Conservation (phyloP, 2,888 invertebrate genomes). For the Parnassius apollo region DNA sequence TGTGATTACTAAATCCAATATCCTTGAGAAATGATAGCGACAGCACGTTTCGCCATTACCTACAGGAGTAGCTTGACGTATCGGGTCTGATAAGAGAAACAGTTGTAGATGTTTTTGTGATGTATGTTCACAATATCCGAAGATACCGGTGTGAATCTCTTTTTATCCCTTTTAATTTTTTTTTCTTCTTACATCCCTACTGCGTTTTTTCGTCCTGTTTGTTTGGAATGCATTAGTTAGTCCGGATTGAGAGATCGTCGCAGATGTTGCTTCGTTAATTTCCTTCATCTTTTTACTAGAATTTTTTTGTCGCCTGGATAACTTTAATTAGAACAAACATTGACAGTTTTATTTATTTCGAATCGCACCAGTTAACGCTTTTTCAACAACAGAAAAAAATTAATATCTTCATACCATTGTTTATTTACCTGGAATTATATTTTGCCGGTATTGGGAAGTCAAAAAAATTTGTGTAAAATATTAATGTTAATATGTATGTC, state of each 20-base stretch:
- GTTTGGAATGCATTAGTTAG: constrained; percentile 52
- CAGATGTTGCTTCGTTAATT: constrained; percentile 67
- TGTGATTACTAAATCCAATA: constrained; percentile 64
- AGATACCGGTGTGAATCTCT: constrained; percentile 50
- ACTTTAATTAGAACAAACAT: not conserved
- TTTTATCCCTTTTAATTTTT: constrained; percentile 39
- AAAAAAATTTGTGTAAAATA: too few species aligned
- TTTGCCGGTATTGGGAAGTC: too few species aligned
- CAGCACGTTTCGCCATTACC: constrained; percentile 12
- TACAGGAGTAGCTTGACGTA: constrained; percentile 33
- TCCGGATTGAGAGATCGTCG: constrained; percentile 45
- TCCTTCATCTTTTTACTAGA: constrained; percentile 32
- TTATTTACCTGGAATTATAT: too few species aligned
- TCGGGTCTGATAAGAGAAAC: constrained; percentile 38
- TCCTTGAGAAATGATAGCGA: constrained; percentile 59
- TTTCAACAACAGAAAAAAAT: too few species aligned
- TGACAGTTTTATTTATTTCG: not conserved
- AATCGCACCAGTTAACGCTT: too few species aligned
- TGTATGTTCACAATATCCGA: constrained; percentile 47
- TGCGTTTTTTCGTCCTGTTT: constrained; percentile 60
- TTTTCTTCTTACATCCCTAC: constrained; percentile 57
- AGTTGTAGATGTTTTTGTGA: constrained; percentile 45
- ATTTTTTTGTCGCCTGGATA: not conserved
- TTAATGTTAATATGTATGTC: too few species aligned
- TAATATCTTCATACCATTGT: too few species aligned